phyloP scores from a whole-genome alignment of 2,888 invertebrate genomes.

The Temnothorax unifasciatus region DNA sequence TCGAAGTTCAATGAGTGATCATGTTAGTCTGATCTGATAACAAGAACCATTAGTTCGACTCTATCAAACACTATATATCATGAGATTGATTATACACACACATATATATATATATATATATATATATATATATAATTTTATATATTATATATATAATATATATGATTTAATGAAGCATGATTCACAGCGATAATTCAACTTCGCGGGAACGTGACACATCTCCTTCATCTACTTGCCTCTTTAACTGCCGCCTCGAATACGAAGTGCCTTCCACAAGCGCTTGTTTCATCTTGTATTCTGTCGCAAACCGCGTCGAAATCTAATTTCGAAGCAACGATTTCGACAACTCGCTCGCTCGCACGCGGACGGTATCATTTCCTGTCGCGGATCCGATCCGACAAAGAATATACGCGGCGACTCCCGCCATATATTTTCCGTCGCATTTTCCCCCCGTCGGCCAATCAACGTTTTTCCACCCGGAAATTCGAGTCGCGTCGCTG shows the following conservation, averaged over 20 bases:
- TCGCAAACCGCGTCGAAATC: slow-evolving; percentile 13
- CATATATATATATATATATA: background rate
- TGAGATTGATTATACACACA: background rate
- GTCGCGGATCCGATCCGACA: slow-evolving; percentile 30
- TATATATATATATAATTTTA: background rate
- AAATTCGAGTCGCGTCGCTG: slow-evolving; percentile 47
- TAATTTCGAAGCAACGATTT: slow-evolving; percentile 15
- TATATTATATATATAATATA: background rate
- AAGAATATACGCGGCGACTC: background rate
- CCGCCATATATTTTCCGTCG: slow-evolving; percentile 31
- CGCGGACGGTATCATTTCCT: slow-evolving; percentile 24
- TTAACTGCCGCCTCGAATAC: background rate
- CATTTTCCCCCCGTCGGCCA: slow-evolving; percentile 33
- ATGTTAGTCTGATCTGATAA: background rate
- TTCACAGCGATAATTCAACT: slow-evolving; percentile 18
- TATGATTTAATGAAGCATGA: slow-evolving; percentile 28
- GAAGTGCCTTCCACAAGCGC: background rate
- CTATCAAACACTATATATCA: background rate
- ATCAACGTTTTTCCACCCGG: slow-evolving; percentile 48
- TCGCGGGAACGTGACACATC: background rate
- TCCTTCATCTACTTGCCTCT: background rate
- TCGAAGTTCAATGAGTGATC: background rate
- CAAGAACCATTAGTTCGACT: background rate
- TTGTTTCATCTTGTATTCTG: slow-evolving; percentile 11
- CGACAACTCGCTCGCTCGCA: slow-evolving; percentile 3